These are phyloP conservation scores for Brachionus rubens DNA, from an alignment of 1,140 invertebrate genomes.

Conservation along the genomic window DNA sequence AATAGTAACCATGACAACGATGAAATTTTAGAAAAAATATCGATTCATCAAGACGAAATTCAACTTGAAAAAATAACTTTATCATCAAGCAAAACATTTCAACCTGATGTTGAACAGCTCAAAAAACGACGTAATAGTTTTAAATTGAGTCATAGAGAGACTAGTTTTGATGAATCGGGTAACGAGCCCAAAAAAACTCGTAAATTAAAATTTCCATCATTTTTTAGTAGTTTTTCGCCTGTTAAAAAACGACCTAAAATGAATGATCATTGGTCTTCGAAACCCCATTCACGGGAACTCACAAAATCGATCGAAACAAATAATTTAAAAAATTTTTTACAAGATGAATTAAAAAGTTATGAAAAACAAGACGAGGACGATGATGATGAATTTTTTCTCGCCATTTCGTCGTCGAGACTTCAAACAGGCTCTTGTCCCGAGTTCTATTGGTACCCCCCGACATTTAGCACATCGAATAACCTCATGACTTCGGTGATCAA, in stretches of 20 bases:
- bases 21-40: background rate
- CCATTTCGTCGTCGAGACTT: conserved; percentile 6
- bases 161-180: background rate
- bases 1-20: background rate
- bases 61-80: too few relatives aligned
- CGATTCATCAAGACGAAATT: too few relatives aligned
- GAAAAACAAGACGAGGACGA: background rate
- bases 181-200: too few relatives aligned
- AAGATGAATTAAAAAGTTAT: background rate
- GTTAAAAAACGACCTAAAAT: background rate
- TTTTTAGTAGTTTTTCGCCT: background rate
- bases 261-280: background rate
- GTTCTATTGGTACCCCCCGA: background rate
- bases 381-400: conserved; percentile 43
- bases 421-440: conserved; percentile 33
- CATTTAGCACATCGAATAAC: background rate
- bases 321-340: background rate
- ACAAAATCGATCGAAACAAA: background rate
- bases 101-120: too few relatives aligned
- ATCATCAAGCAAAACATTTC: too few relatives aligned
- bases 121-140: too few relatives aligned
- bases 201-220: background rate
- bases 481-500: too few relatives aligned
- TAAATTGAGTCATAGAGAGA: too few relatives aligned
- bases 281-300: background rate